Conservation (phyloP, 2,113 vertebrate species). For the Takifugu flavidus region DNA sequence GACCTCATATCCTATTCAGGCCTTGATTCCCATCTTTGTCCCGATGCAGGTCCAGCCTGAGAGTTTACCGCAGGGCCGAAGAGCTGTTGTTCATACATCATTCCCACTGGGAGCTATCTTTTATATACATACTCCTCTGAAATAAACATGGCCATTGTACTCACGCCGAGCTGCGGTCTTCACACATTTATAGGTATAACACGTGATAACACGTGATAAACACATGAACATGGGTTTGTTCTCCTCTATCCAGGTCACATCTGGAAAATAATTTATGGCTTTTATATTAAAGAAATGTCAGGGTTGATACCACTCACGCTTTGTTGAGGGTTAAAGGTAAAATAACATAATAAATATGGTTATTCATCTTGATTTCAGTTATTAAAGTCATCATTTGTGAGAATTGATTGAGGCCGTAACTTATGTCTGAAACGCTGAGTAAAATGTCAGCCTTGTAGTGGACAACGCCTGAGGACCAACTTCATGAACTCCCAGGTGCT, state of each 20-base stretch:
- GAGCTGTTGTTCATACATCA: slow-evolving; percentile 70
- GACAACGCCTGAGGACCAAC: slow-evolving; percentile 7
- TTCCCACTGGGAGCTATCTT: slow-evolving; percentile 52
- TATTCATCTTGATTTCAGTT: not conserved
- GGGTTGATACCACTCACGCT: not conserved
- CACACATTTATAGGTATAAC: slow-evolving; percentile 11
- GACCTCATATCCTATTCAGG: slow-evolving; percentile 56
- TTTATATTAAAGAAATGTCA: not conserved
- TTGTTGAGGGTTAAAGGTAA: not conserved
- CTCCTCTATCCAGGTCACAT: slow-evolving; percentile 2
- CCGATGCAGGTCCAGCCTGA: slow-evolving; percentile 40
- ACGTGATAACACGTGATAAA: not conserved
- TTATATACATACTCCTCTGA: slow-evolving; percentile 68
- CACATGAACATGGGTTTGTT: not conserved
- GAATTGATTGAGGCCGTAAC: slow-evolving; percentile 19
- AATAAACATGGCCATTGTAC: slow-evolving; percentile 57
- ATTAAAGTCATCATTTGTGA: slow-evolving; percentile 13
- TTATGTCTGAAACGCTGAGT: slow-evolving; percentile 4
- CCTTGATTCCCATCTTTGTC: slow-evolving; percentile 36
- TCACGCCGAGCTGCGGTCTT: slow-evolving; percentile 40
- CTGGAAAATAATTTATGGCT: not conserved
- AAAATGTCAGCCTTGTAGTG: slow-evolving; percentile 13
- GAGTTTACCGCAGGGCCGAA: slow-evolving; percentile 56
- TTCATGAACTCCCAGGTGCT: no score
- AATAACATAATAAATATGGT: not conserved